Conservation (phyloP, 2,113 vertebrate genomes). For the Tretioscincus oriximinensis region DNA sequence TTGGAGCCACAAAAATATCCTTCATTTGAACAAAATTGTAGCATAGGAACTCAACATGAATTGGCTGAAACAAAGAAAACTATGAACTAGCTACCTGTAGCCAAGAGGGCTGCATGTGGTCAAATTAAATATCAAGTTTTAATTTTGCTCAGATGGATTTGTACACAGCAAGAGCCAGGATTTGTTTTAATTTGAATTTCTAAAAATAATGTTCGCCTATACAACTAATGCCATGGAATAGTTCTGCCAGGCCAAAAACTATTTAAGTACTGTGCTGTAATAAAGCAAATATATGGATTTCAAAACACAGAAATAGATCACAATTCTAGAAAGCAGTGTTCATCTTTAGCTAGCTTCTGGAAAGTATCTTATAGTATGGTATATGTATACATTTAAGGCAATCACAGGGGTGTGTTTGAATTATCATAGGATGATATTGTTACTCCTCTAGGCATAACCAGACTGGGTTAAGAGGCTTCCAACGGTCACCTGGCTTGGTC, state of each 20-base stretch:
- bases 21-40: slow-evolving; percentile 28
- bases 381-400: not conserved
- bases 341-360: not conserved
- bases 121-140: slow-evolving; percentile 52
- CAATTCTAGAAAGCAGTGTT: slow-evolving; percentile 39
- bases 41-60: slow-evolving; percentile 38
- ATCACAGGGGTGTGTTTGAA: not conserved
- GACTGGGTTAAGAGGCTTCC: too few species aligned
- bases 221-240: slow-evolving; percentile 67
- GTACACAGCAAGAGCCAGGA: slow-evolving; percentile 54
- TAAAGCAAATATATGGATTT: slow-evolving; percentile 59
- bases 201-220: slow-evolving; percentile 71
- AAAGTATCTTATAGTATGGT: not conserved
- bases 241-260: slow-evolving; percentile 68
- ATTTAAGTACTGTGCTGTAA: slow-evolving; percentile 57
- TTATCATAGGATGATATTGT: too few species aligned
- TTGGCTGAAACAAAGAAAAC: not conserved
- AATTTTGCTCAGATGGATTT: slow-evolving; percentile 61
- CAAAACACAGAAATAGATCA: slow-evolving; percentile 58
- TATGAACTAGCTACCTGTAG: slow-evolving; percentile 8
- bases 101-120: slow-evolving; percentile 41
- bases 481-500: too few species aligned
- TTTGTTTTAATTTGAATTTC: slow-evolving; percentile 61
- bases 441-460: too few species aligned
- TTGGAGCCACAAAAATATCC: slow-evolving; percentile 47